Evolutionary conservation across 1,140 invertebrate species (phyloP), one percentile per base, ranked within the genome.

Genomic region (Zaprionus davidi): DNA sequence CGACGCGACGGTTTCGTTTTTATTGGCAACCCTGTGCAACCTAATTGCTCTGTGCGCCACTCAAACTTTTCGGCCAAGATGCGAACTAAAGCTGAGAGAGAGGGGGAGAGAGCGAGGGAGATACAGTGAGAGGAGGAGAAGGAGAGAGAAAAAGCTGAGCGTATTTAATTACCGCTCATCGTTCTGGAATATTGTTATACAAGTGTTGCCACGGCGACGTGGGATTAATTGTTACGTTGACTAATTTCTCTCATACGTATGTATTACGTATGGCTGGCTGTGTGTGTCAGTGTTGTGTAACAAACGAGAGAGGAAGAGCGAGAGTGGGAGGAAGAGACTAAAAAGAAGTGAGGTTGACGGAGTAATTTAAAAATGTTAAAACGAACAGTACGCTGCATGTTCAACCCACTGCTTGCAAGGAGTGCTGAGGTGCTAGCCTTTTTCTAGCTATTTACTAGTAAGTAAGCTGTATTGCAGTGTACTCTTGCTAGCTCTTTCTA

Each of bases 161-260:
- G 65, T 76, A 83, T 88, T 87, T 87, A 87, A 87, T 87, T 87
- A 87, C 83, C 85, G 81, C 59, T 81, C 84, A 82, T 69, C 55
- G 70, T 34, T 69, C 41, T 57, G 38, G 57, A 66, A 71, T 71
- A 69, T 71, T 78, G 68, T 78, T 83, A 88, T 79, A 68, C 68
- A 77, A 81, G 79, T 56, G 82, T 88, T 81, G 73, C 80, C 80
- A 82, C 41, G 69, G 69, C 78, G 62, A 56, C 60, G 64, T n/a
- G 44, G 73, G 72, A 87, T 78, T 86, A 87, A 78, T 87, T 87
- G 80, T 87, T 78, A 87, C 83, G 73, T 82, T 75, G 76, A 76
- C 83, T 83, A 72, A 79, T 78, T 83, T 88, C 34, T 70, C 71
- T 74, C 73, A 66, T 64, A 67, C 22, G 46, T 20, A 60, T 9